Base-by-base conservation (phyloP, 2,797 vertebrate genomes). In the Sciurus carolinensis region DNA sequence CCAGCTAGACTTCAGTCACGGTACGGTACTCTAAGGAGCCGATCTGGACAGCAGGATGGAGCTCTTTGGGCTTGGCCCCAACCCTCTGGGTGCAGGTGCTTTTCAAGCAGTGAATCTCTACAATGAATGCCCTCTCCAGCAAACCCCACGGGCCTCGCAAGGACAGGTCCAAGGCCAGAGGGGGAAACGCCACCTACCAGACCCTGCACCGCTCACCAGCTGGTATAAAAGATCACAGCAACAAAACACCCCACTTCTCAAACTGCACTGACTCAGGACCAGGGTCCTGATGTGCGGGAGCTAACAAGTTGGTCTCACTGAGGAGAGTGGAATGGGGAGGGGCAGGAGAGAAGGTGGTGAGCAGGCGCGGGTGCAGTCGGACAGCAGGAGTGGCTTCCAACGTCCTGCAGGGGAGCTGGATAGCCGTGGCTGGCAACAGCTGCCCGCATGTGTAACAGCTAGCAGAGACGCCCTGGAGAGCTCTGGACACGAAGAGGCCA, bases 181-280 rank as follows among this genome's bases (percentile, higher is more conserved):
- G 18, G 54, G 18, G 42, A 50, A 80, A 39, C 0, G 0, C 0
- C 13, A 7, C 17, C 6, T 1, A 2, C 47, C 9, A 1, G 0
- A 5, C 22, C 30, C 50, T 20, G 75, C 6, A 2, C 0, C 7
- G 67, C 39, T 83, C 52, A 11, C 59, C 59, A 59, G 59, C 59
- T 59, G 59, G 59, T 59, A 10, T 33, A 3, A 47, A 54, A 10
- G 33, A 59, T 59, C 7, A 28, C 5, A 28, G 11, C 50, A 59
- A 24, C 12, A 2, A 42, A 44, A 86, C 0, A 2, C 22, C 5
- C 57, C 7, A 13, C 30, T 0, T 3, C 24, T 5, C 10, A 14
- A 17, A 33, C 1, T 1, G 9, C 26, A 20, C 64, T 5, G 3
- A 10, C 0, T 0, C 1, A 4, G 39, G 44, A 0, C 5, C 4